Evolutionary conservation across 92 coral and sea anemone species (phyloP), one percentile per base, ranked within the genome.

Genomic region (Diadumene lineata): DNA sequence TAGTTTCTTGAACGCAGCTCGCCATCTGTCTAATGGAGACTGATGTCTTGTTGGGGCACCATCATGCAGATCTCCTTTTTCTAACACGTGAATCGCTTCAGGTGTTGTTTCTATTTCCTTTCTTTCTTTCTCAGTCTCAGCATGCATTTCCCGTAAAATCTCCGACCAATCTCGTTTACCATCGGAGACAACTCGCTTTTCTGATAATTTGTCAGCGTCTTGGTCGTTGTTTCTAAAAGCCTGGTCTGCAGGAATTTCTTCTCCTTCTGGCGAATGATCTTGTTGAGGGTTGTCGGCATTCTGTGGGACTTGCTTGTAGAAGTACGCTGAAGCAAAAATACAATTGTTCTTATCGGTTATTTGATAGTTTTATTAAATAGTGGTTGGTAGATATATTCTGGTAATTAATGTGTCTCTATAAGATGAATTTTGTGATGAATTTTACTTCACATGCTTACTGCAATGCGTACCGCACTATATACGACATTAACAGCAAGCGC

Each of bases 221-320:
- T 56, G 61, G 13, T n/a, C 71, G 18, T 66, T 50, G 3, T 48
- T 33, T 32, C 32, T 69, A 2, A 34, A 24, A 34, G 15, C 24
- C 10, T 75, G 72, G 0, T 58, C 33, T n/a, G n/a, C n/a, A 31
- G 38, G 64, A 16, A 65, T 64, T 25, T 85, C 82, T 0, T 85
- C 82, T 0, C 69, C 71, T 18, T 82, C 68, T n/a, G 82, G 89
- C 22, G 74, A 66, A 7, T 79, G 1, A 44, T 85, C 89, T 32
- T 81, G 85, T 30, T 68, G 85, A 29, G 51, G 79, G 69, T 85
- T 85, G 46, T 80, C 89, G 11, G 65, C 51, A 76, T 80, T 90
- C 50, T 90, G 96, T 32, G 92, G 87, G 50, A 90, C 96, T 78
- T 90, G 87, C 50, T 87, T 90, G 83, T 90, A 90, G 34, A 76